Conservation (phyloP, 2,113 vertebrate species). For the Hemicordylus capensis region DNA sequence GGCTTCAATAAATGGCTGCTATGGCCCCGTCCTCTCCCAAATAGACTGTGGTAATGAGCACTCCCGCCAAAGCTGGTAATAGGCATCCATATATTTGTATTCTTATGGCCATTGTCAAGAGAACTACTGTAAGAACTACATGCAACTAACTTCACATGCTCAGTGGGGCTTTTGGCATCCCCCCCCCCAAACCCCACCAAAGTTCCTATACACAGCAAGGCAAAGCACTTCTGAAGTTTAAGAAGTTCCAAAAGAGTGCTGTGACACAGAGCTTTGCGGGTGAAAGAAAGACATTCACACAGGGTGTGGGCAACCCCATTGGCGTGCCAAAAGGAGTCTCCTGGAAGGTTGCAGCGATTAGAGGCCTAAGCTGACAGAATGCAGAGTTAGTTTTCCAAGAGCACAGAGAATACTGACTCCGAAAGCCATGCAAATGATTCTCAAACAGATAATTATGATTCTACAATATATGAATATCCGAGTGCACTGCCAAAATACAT, state of each 20-base stretch:
- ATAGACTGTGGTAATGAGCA: background rate
- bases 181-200: background rate
- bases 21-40: background rate
- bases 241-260: background rate
- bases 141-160: background rate
- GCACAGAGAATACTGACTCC: background rate
- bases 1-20: too few relatives aligned
- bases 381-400: constrained; percentile 24
- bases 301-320: background rate
- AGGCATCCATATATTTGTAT: background rate
- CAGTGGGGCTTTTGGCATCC: background rate
- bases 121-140: too few relatives aligned
- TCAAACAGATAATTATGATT: background rate
- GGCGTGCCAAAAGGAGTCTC: background rate
- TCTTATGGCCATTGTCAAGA: background rate
- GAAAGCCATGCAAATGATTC: background rate
- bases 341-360: background rate
- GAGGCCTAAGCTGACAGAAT: background rate
- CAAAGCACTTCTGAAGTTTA: background rate
- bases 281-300: background rate
- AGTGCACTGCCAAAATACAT: background rate
- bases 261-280: too few relatives aligned
- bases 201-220: background rate
- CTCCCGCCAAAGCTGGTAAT: background rate
- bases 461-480: constrained; percentile 13